Conservation (phyloP, 2,888 invertebrate species). For the Linyphia triangularis region DNA sequence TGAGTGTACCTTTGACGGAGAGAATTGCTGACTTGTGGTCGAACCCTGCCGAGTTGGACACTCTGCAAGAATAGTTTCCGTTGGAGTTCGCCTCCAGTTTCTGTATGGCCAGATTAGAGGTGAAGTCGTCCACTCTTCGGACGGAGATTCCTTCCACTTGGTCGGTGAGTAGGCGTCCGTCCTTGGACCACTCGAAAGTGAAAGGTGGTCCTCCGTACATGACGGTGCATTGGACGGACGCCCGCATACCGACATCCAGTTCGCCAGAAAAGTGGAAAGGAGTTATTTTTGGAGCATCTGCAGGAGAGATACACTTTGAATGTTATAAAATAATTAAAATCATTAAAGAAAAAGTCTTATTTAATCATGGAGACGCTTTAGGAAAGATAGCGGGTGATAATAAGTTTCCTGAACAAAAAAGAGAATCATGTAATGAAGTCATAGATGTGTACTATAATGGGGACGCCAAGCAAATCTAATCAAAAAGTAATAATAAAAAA, state of each 20-base stretch:
- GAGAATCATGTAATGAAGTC: too few species aligned
- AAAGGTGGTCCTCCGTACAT: conserved; percentile 49
- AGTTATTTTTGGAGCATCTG: conserved; percentile 18
- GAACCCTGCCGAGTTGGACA: conserved; percentile 28
- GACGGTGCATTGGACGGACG: neutral
- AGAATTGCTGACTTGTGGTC: conserved; percentile 12
- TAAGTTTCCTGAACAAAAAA: too few species aligned
- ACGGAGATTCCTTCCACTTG: neutral
- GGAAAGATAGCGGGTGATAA: too few species aligned
- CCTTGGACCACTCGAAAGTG: conserved; percentile 36
- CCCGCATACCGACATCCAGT: conserved; percentile 16
- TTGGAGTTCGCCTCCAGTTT: conserved; percentile 8
- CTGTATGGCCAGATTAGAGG: neutral
- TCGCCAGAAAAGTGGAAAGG: conserved; percentile 47
- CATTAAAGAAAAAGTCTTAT: neutral
- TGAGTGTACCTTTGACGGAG: conserved; percentile 49
- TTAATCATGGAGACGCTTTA: too few species aligned
- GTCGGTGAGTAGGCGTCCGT: neutral
- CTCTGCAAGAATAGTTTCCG: conserved; percentile 69
- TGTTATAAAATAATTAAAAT: neutral
- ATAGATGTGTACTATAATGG: too few species aligned
- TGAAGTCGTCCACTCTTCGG: conserved; percentile 13
- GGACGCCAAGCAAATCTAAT: too few species aligned
- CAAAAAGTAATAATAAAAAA: too few species aligned
- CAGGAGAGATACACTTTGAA: neutral